These are phyloP conservation scores for Torymus texanus DNA, from an alignment of 2,888 invertebrate genomes.

Conservation along the genomic window DNA sequence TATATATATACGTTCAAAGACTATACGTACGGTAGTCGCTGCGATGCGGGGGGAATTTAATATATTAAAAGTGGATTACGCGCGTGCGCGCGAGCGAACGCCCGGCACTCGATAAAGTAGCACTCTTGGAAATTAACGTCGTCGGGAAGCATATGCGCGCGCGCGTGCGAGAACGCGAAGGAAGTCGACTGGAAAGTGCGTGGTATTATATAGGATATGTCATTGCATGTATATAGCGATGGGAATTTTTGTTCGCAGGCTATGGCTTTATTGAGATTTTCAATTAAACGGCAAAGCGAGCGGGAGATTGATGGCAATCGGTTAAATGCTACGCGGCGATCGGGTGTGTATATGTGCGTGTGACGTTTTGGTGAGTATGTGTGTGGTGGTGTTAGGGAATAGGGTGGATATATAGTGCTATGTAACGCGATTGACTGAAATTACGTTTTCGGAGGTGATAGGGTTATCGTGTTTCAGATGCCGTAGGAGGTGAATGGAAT, in stretches of 20 bases:
- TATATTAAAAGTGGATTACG: conserved; percentile 58
- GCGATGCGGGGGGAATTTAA: conserved; percentile 34
- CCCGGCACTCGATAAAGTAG: conserved; percentile 55
- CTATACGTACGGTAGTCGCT: too few species aligned
- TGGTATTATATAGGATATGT: not conserved
- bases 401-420: too few species aligned
- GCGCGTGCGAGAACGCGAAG: conserved; percentile 17
- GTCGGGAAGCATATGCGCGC: conserved; percentile 47
- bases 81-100: conserved; percentile 5
- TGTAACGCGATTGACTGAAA: not conserved
- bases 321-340: conserved; percentile 24
- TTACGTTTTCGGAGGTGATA: too few species aligned
- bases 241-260: not conserved
- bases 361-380: not conserved
- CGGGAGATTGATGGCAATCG: conserved; percentile 56
- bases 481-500: too few species aligned
- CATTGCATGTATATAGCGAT: conserved; percentile 1
- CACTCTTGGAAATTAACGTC: conserved; percentile 57
- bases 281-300: conserved; percentile 21
- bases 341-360: not conserved
- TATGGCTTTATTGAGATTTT: conserved; percentile 40
- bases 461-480: too few species aligned
- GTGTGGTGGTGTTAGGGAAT: too few species aligned
- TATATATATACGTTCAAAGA: too few species aligned
- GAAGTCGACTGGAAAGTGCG: conserved; percentile 24